phyloP scores from a whole-genome alignment of 2,113 vertebrate genomes.

The Serilophus lunatus region DNA sequence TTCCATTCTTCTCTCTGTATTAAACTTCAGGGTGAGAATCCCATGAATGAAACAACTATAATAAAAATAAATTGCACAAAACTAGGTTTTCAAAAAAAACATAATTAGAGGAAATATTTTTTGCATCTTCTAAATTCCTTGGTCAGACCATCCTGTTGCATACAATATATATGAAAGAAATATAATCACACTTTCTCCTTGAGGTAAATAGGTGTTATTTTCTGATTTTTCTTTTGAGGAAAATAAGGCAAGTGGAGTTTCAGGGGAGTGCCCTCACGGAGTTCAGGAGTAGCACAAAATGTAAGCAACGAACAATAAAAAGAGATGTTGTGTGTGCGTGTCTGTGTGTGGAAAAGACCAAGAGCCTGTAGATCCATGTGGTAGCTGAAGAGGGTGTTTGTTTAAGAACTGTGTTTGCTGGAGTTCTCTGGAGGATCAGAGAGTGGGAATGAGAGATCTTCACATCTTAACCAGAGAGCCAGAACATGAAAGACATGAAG shows the following conservation, averaged over 20 bases:
- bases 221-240: not conserved
- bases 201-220: not conserved
- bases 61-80: not conserved
- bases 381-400: not conserved
- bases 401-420: constrained; percentile 14
- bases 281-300: not conserved
- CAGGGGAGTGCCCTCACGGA: not conserved
- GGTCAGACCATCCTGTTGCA: not conserved
- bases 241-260: not conserved
- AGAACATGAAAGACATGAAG: not conserved
- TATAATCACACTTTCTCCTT: not conserved
- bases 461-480: constrained; percentile 21
- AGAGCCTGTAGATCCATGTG: not conserved
- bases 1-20: not conserved
- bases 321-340: not conserved
- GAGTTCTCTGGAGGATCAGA: constrained; percentile 28
- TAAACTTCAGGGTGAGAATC: not conserved
- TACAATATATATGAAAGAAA: not conserved
- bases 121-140: not conserved
- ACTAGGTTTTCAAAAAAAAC: not conserved
- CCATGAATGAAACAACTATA: not conserved
- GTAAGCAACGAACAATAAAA: not conserved
- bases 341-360: not conserved
- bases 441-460: constrained; percentile 6
- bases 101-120: not conserved